Base-by-base conservation (phyloP, 1,140 invertebrate genomes). In the Halyomorpha halys region DNA sequence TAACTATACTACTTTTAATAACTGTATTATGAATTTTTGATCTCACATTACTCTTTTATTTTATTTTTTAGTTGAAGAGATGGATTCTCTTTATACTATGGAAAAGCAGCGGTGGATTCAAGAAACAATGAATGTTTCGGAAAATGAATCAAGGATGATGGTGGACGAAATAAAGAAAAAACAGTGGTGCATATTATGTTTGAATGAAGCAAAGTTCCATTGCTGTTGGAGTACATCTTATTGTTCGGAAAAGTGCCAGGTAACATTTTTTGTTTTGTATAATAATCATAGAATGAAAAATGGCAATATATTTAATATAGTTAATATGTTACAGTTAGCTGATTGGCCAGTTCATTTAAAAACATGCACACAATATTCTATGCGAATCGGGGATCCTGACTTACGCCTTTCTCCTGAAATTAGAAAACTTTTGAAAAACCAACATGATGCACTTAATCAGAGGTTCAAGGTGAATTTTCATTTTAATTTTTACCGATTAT, bases 161-260 rank as follows among this genome's bases (percentile, higher is more conserved):
- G 16, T 62, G n/a, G 19, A 39, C 5, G 25, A 44, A 39, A 30
- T 60, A 39, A 62, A 62, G 27, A 62, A 49, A 27, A 62, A 44
- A 25, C 59, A 68, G 14, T 68, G 65, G 61, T 60, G 92, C 74
- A 84, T 87, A 0, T 81, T 83, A 70, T 95, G 92, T 76, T 82
- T 81, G 54, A 85, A 87, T 67, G 91, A 94, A 76, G 89, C 91
- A 0, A 82, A 90, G 66, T 91, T 91, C 73, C 93, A 92, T 76
- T 95, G 92, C 72, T 95, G 92, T 71, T 95, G 91, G 91, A 94
- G 94, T 75, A 94, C 91, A 0, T 86, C 89, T 44, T 96, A 96
- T 73, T 96, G 92, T 75, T 86, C 87, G 76, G 87, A 89, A 73
- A 78, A 83, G 3, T 95, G 92, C 70, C 89, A 91, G 72, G 74